phyloP scores from a whole-genome alignment of 64 coral and sea anemone genomes.

The Montipora sp. region DNA sequence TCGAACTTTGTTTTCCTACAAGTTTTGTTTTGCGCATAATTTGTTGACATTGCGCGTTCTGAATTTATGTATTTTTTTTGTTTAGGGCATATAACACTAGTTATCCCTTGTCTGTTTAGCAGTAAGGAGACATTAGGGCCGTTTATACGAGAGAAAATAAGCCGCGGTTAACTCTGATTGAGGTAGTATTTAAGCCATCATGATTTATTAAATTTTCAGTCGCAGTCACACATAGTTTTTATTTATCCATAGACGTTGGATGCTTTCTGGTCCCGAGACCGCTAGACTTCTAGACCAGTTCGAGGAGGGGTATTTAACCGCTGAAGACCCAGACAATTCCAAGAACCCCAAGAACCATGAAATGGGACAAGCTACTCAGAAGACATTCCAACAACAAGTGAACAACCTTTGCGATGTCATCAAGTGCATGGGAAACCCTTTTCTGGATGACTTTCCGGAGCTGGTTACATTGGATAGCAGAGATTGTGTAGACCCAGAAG shows the following conservation, averaged over 20 bases:
- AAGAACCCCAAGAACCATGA: constrained; percentile 46
- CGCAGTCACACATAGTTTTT: too few species aligned
- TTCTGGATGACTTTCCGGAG: constrained; percentile 68
- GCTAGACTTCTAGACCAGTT: constrained; percentile 30
- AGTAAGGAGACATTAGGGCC: too few species aligned
- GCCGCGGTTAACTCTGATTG: too few species aligned
- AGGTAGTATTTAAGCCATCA: too few species aligned
- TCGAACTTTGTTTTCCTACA: neutral
- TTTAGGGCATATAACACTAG: too few species aligned
- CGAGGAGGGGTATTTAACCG: constrained; percentile 37
- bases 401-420: constrained; percentile 59
- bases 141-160: too few species aligned
- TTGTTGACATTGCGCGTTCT: neutral
- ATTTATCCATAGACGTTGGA: constrained; percentile 67
- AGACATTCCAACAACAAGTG: constrained; percentile 62
- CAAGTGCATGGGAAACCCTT: constrained; percentile 71
- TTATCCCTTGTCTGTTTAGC: too few species aligned
- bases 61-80: neutral
- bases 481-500: neutral
- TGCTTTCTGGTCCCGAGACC: constrained; percentile 66
- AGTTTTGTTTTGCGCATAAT: constrained; percentile 2
- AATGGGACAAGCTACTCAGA: constrained; percentile 40
- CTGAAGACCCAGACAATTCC: constrained; percentile 16
- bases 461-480: constrained; percentile 63
- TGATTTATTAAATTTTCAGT: too few species aligned